Evolutionary conservation across 2,888 invertebrate genomes (phyloP), one percentile per base, ranked within the genome.

Genomic region (Caenorhabditis doughertyi): DNA sequence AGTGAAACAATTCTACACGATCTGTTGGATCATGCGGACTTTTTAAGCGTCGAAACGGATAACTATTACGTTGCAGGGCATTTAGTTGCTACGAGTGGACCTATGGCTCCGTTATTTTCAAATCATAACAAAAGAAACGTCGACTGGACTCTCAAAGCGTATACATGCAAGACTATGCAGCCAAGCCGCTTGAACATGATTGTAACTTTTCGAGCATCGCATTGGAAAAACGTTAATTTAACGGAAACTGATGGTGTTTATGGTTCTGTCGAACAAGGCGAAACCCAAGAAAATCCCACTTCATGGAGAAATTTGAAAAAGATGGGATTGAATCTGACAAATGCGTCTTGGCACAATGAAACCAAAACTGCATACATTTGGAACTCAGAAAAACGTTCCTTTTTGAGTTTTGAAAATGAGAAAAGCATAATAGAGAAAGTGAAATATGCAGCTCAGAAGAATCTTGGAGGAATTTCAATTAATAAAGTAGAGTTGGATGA

Each of bases 1-100:
- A 25, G 39, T 2, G 23, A 35, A 2, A 39, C 58, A 42, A 42
- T 42, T 25, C 58, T 88, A 9, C 44, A 56, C 13, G 73, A 65
- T n/a, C 62, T 83, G 29, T 42, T 85, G 13, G 55, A 84, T 55
- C 73, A 77, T 35, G 86, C 79, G 0, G 84, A 89, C 47, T 89
- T 81, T 62, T 77, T 87, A 39, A 87, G 88, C 49, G 84, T 60
- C 1, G 42, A 42, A 25, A 44, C 60, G 1, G 39, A 44, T 0
- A 60, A 42, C 7, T 60, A 25, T n/a, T 60, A 60, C n/a, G 42
- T 23, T 8, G 23, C 58, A 11, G 18, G 35, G n/a, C 25, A 39
- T 3, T 3, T 1, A 60, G 44, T 2, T 3, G 18, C 3, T 2
- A 47, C 3, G 13, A 47, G 3, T 2, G 44, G 44, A 13, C 44